Evolutionary conservation across 2,797 vertebrate species (phyloP).

Genomic region (Helostoma temminkii): DNA sequence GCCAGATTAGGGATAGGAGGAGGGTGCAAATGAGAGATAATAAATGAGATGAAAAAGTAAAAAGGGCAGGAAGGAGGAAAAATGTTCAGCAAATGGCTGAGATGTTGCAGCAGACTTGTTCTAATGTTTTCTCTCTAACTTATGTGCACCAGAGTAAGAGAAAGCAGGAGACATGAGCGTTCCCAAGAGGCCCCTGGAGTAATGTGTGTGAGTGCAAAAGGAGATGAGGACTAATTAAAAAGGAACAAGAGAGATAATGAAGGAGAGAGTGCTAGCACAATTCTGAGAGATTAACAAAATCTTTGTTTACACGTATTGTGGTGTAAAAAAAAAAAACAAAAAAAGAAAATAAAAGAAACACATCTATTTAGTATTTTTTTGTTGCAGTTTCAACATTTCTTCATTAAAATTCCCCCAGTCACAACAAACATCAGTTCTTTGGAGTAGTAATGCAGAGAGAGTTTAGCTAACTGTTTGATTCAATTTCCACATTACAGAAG

Average conservation of each 20-base stretch:
- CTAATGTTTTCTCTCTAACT: constrained; percentile 5
- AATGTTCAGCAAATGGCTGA: constrained; percentile 2
- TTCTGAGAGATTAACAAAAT: constrained; percentile 69
- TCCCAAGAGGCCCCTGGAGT: constrained; percentile 67
- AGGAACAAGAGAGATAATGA: constrained; percentile 52
- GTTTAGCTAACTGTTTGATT: neutral
- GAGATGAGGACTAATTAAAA: constrained; percentile 74
- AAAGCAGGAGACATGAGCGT: constrained; percentile 25
- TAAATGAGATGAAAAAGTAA: constrained; percentile 50
- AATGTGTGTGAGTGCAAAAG: constrained; percentile 51
- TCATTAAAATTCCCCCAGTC: neutral
- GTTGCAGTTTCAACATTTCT: neutral
- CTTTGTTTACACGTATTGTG: constrained; percentile 25
- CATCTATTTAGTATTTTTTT: neutral
- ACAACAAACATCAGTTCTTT: neutral
- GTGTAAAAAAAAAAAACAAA: neutral
- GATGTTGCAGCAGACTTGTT: constrained; percentile 4
- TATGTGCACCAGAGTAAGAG: constrained; percentile 16
- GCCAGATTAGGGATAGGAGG: constrained; percentile 46
- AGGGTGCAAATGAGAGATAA: constrained; percentile 56
- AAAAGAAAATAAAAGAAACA: no score
- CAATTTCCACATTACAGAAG: neutral
- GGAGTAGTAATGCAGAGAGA: neutral
- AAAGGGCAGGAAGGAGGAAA: constrained; percentile 20
- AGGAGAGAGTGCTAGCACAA: constrained; percentile 54